phyloP scores from a whole-genome alignment of 2,113 vertebrate genomes.

The Ptychochromis oligacanthus region DNA sequence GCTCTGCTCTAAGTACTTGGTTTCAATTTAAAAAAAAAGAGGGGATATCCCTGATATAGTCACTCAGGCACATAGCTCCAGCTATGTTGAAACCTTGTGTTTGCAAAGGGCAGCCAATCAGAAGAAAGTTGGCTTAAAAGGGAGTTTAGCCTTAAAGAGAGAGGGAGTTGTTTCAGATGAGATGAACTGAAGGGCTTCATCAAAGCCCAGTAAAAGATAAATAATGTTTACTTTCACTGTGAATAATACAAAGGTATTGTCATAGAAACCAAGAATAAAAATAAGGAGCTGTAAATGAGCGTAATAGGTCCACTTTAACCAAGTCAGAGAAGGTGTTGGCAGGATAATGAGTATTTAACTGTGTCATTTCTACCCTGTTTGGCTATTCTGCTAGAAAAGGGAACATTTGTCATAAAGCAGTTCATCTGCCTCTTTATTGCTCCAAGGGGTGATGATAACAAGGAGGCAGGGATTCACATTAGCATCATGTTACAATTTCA shows the following conservation, averaged over 20 bases:
- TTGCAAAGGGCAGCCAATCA: not conserved
- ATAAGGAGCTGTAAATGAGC: not conserved
- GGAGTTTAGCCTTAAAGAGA: not conserved
- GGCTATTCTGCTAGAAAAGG: not conserved
- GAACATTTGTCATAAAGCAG: slow-evolving; percentile 40
- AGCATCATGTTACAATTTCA: slow-evolving; percentile 12
- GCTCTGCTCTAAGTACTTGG: not conserved
- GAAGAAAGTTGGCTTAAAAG: not conserved
- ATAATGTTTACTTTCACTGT: not conserved
- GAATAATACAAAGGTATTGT: not conserved
- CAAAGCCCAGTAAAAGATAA: not conserved
- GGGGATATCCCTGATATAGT: not conserved
- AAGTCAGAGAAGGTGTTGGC: not conserved
- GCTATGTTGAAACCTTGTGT: not conserved
- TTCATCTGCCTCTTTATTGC: slow-evolving; percentile 2
- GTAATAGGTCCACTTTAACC: not conserved
- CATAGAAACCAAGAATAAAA: not conserved
- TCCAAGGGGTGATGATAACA: not conserved
- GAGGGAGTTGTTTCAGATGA: not conserved
- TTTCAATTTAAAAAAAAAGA: rapidly evolving
- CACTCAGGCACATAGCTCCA: no score
- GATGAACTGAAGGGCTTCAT: not conserved
- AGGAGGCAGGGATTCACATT: not conserved
- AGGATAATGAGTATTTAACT: slow-evolving; percentile 5
- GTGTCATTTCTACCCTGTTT: not conserved